These are phyloP conservation scores for Nemurella pictetii DNA, from an alignment of 2,888 invertebrate species.

Conservation along the genomic window DNA sequence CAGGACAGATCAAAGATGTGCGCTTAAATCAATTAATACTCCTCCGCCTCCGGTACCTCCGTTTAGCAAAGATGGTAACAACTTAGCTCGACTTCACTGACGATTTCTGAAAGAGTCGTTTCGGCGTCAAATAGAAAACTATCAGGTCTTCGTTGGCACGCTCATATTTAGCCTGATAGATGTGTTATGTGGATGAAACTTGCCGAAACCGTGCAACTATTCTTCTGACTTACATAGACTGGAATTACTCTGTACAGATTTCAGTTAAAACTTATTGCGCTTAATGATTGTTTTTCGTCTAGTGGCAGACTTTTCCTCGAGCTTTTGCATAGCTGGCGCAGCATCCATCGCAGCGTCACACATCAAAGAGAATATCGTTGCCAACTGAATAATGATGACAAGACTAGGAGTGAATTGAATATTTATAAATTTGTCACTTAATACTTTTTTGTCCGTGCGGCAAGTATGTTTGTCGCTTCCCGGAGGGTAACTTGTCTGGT, in stretches of 20 bases:
- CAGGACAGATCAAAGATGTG: neutral
- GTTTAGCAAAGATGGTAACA: too few relatives aligned
- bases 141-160: too few relatives aligned
- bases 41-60: too few relatives aligned
- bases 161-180: too few relatives aligned
- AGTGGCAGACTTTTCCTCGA: neutral
- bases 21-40: neutral
- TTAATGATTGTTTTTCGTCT: neutral
- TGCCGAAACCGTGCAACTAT: too few relatives aligned
- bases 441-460: conserved; percentile 10
- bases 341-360: neutral
- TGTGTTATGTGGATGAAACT: too few relatives aligned
- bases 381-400: conserved; percentile 19
- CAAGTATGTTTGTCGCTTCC: neutral
- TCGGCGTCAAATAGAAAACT: too few relatives aligned
- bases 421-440: conserved; percentile 24
- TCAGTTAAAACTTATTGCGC: neutral
- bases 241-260: neutral
- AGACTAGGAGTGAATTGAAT: conserved; percentile 18
- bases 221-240: too few relatives aligned
- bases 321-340: neutral
- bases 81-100: too few relatives aligned
- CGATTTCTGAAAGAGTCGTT: too few relatives aligned
- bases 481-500: neutral
- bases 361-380: conserved; percentile 22